Evolutionary conservation across 2,113 vertebrate genomes (phyloP).

Genomic region (Grantiella picta): DNA sequence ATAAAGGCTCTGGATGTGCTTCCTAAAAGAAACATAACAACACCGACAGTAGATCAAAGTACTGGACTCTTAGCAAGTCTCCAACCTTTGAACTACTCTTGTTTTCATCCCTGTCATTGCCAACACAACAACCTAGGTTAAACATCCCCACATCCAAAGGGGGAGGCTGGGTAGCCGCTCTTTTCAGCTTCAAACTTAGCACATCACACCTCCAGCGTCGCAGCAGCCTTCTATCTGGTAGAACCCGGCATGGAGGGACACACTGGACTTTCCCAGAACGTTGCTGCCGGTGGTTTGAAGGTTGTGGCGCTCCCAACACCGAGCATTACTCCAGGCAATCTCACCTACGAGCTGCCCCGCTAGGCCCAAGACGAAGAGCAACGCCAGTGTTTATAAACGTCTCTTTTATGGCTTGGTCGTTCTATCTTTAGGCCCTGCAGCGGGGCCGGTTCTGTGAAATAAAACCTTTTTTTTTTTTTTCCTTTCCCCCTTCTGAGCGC

Average conservation of each 20-base stretch:
- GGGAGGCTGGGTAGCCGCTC: background rate
- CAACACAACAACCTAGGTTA: constrained; percentile 51
- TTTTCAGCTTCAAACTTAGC: background rate
- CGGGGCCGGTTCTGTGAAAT: background rate
- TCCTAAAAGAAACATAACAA: constrained; percentile 65
- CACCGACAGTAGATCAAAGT: constrained; percentile 72
- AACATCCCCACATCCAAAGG: constrained; percentile 42
- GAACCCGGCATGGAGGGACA: background rate
- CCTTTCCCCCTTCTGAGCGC: background rate
- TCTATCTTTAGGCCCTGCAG: background rate
- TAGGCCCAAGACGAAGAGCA: background rate
- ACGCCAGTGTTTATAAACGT: constrained; percentile 1
- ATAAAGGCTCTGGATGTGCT: constrained; percentile 58
- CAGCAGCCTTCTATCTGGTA: background rate
- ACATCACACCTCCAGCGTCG: background rate
- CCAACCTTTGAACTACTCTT: constrained; percentile 62
- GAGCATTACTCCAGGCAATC: background rate
- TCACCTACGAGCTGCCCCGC: background rate
- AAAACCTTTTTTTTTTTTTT: background rate
- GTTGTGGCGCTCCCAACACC: background rate
- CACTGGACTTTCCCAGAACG: background rate
- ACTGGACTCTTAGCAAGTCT: constrained; percentile 63
- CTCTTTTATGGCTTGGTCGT: background rate
- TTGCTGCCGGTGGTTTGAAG: background rate
- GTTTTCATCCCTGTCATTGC: constrained; percentile 55